Percentiles rank a stretch among this genome's conserved stretches.
Conservation (phyloP, 2,797 vertebrate species). For the Schizopygopsis pylzovi region DNA sequence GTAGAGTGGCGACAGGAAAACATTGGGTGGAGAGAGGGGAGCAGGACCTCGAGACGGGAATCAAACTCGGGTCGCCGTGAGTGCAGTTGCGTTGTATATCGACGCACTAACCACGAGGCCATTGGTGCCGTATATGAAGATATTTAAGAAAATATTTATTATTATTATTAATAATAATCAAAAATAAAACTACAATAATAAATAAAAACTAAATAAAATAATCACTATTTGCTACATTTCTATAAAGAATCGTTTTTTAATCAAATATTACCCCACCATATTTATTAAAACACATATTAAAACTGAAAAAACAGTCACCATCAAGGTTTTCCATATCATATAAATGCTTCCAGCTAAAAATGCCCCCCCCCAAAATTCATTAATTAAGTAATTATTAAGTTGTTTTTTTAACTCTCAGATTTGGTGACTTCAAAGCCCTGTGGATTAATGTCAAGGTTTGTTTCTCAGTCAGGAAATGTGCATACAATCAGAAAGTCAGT, state of each 20-base stretch:
- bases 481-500: not conserved
- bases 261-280: not conserved
- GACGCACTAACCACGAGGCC: too few relatives aligned
- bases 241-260: not conserved
- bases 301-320: not conserved
- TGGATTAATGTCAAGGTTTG: conserved; percentile 5
- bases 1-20: too few relatives aligned
- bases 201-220: not conserved
- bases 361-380: too few relatives aligned
- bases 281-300: not conserved
- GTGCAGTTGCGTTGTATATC: too few relatives aligned
- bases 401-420: not conserved
- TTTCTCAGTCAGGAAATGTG: not conserved
- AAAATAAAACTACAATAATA: not conserved
- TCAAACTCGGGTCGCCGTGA: too few relatives aligned
- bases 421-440: not conserved
- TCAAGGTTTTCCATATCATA: not conserved
- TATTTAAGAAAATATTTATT: not conserved
- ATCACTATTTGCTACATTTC: not conserved
- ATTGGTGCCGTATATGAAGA: too few relatives aligned
- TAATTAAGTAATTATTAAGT: too few relatives aligned
- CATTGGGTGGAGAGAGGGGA: too few relatives aligned
- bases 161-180: not conserved
- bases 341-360: not conserved
- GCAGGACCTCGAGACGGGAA: too few relatives aligned